Evolutionary conservation across 2,113 vertebrate genomes (phyloP).

Genomic region (Setophaga coronata): DNA sequence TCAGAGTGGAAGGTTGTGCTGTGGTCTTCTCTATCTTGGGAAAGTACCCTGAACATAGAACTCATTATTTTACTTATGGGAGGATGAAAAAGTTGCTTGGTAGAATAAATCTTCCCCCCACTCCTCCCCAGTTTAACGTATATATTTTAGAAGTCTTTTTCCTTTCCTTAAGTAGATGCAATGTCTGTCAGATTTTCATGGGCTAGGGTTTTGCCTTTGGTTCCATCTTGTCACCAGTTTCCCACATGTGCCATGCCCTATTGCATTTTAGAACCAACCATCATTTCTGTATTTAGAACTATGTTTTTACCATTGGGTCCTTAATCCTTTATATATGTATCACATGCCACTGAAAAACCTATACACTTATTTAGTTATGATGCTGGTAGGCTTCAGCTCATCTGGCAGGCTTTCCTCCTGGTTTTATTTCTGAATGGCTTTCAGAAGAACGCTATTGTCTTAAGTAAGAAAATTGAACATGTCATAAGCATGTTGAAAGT

Average conservation of each 20-base stretch:
- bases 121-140: accelerated
- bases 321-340: not conserved
- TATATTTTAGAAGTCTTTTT: not conserved
- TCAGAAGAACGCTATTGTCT: not conserved
- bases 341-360: accelerated
- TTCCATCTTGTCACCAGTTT: not conserved
- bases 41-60: not conserved
- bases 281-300: not conserved
- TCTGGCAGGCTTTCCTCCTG: not conserved
- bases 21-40: not conserved
- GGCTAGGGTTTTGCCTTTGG: not conserved
- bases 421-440: not conserved
- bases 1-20: not conserved
- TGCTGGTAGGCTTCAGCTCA: not conserved
- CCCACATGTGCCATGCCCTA: not conserved
- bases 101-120: not conserved
- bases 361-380: not conserved
- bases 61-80: not conserved
- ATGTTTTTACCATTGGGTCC: not conserved
- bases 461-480: not conserved
- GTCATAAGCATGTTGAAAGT: not conserved
- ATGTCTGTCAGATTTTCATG: not conserved
- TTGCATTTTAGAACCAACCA: not conserved
- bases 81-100: not conserved
- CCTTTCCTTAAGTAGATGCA: not conserved